These are phyloP conservation scores for Melanostoma scalare DNA, from an alignment of 2,888 invertebrate genomes.

Conservation along the genomic window DNA sequence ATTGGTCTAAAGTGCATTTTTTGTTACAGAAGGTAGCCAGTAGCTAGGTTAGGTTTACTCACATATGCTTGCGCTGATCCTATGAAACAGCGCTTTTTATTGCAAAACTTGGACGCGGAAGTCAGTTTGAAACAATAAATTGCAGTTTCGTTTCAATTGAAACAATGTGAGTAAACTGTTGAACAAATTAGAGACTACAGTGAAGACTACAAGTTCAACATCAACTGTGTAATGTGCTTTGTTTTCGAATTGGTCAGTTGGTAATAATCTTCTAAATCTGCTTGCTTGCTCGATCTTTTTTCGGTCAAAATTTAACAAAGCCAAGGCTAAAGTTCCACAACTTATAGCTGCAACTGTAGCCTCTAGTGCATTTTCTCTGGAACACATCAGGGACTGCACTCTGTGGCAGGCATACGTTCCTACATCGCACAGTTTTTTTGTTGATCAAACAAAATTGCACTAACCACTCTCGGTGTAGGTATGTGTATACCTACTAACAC, in stretches of 20 bases:
- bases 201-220: too few relatives aligned
- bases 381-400: neutral
- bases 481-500: too few relatives aligned
- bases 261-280: too few relatives aligned
- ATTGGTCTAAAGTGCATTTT: too few relatives aligned
- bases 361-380: neutral
- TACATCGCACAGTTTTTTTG: neutral
- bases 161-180: neutral
- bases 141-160: neutral
- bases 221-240: too few relatives aligned
- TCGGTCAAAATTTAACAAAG: too few relatives aligned
- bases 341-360: too few relatives aligned
- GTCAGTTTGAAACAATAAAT: slow-evolving; percentile 3
- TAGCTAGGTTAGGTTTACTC: too few relatives aligned
- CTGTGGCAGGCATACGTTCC: neutral
- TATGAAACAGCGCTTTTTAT: neutral
- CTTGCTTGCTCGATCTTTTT: too few relatives aligned
- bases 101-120: neutral
- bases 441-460: neutral
- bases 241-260: too few relatives aligned
- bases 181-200: neutral
- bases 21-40: too few relatives aligned
- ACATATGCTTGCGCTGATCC: neutral
- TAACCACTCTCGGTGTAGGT: neutral
- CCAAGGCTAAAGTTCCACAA: too few relatives aligned